Percentiles rank a stretch among this genome's conserved stretches.
phyloP scores from a whole-genome alignment of 1,140 invertebrate species.

The Triops longicaudatus region DNA sequence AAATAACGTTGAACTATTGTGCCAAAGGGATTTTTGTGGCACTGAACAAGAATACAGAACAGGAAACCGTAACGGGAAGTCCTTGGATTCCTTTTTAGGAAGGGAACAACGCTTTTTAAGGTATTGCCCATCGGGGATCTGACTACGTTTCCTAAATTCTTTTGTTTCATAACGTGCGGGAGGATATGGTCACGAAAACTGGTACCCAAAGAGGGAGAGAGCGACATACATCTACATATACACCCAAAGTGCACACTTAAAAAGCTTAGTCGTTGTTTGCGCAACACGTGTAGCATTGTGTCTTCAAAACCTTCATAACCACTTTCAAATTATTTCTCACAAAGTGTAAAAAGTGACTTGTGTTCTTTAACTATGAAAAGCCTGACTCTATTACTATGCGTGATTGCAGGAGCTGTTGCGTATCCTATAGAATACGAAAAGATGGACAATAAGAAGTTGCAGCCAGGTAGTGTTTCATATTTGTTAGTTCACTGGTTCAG shows the following conservation, averaged over 20 bases:
- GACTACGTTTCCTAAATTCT: conserved; percentile 1
- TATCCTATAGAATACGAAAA: not conserved
- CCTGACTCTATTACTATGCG: not conserved
- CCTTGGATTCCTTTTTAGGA: not conserved
- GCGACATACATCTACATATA: not conserved
- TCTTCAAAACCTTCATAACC: not conserved
- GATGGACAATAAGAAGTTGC: not conserved
- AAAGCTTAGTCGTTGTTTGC: not conserved
- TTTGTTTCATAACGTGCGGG: not conserved
- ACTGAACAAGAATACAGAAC: not conserved
- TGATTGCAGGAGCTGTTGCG: not conserved
- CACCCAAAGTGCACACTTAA: not conserved
- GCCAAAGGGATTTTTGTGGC: not conserved
- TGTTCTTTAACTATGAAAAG: not conserved
- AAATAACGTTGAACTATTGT: not conserved
- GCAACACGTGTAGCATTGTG: not conserved
- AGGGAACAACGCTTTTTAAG: not conserved
- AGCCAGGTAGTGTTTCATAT: not conserved
- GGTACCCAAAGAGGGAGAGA: not conserved
- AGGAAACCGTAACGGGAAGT: not conserved
- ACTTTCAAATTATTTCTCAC: not conserved
- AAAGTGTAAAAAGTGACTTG: not conserved
- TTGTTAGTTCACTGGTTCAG: no score
- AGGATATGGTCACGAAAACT: not conserved
- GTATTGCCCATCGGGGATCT: not conserved